Conservation (phyloP, 2,888 invertebrate genomes). For the Microchrysa polita region DNA sequence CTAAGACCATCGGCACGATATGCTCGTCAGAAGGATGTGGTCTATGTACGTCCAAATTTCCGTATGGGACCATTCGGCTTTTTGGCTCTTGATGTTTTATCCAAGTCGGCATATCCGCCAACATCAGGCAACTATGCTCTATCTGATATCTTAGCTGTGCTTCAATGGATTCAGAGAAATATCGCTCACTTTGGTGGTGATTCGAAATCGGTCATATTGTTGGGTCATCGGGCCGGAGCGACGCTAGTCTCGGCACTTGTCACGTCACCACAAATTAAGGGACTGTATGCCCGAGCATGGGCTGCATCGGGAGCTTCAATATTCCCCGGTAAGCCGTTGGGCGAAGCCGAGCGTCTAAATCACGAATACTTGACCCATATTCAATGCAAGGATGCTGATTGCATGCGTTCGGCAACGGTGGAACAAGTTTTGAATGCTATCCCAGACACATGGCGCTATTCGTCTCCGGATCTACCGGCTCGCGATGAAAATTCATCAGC, state of each 20-base stretch:
- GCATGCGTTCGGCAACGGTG: slow-evolving; percentile 68
- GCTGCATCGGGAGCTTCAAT: slow-evolving; percentile 80
- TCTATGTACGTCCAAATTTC: slow-evolving; percentile 89
- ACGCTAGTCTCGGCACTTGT: slow-evolving; percentile 81
- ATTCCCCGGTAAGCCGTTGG: slow-evolving; percentile 73
- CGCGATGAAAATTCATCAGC: slow-evolving; percentile 67
- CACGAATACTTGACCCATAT: slow-evolving; percentile 69
- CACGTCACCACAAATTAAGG: slow-evolving; percentile 69
- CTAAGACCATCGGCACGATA: slow-evolving; percentile 79
- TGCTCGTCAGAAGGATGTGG: slow-evolving; percentile 79
- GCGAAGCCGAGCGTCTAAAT: slow-evolving; percentile 71
- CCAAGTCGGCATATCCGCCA: slow-evolving; percentile 74
- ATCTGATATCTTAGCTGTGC: slow-evolving; percentile 78
- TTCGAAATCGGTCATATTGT: slow-evolving; percentile 77
- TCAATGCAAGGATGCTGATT: slow-evolving; percentile 69
- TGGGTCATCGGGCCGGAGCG: slow-evolving; percentile 88
- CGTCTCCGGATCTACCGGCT: slow-evolving; percentile 68
- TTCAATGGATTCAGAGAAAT: slow-evolving; percentile 84
- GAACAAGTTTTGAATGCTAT: slow-evolving; percentile 73
- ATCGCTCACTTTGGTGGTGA: slow-evolving; percentile 88
- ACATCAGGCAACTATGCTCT: slow-evolving; percentile 88
- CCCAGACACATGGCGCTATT: slow-evolving; percentile 77
- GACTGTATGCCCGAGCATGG: slow-evolving; percentile 81
- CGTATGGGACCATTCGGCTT: slow-evolving; percentile 84
- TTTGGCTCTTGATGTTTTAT: slow-evolving; percentile 76